Evolutionary conservation across 2,888 invertebrate genomes (phyloP).

Genomic region (Zaprionus lineosus): DNA sequence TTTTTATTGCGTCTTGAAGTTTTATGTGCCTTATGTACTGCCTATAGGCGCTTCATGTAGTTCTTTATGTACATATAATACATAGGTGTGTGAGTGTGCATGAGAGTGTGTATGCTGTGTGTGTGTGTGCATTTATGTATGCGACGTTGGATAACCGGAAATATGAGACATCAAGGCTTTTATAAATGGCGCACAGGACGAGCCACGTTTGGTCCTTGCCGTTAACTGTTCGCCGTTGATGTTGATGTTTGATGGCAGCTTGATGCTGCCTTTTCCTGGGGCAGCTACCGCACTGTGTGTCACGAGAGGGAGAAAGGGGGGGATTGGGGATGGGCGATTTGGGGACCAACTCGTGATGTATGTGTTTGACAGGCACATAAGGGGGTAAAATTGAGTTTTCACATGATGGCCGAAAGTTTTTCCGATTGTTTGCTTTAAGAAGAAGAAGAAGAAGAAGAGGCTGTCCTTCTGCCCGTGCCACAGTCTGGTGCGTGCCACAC

Average conservation of each 20-base stretch:
- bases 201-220: constrained; percentile 50
- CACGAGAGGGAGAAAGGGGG: neutral
- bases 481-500: constrained; percentile 47
- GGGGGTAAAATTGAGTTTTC: constrained; percentile 77
- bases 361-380: constrained; percentile 75
- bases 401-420: constrained; percentile 51
- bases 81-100: constrained; percentile 4
- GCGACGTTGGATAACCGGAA: constrained; percentile 70
- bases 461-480: constrained; percentile 10
- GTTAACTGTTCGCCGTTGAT: constrained; percentile 25
- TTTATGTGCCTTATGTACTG: constrained; percentile 70
- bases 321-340: neutral
- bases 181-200: constrained; percentile 70
- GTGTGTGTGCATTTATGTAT: constrained; percentile 28
- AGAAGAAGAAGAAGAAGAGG: constrained; percentile 10
- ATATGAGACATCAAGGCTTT: constrained; percentile 79
- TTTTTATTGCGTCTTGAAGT: constrained; percentile 78
- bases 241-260: constrained; percentile 67
- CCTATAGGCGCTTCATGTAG: constrained; percentile 40
- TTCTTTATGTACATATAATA: constrained; percentile 2
- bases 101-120: constrained; percentile 9
- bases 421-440: constrained; percentile 61
- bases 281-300: constrained; percentile 3
- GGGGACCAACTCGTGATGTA: constrained; percentile 54
- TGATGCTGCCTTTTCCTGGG: constrained; percentile 26